Evolutionary conservation across 2,888 invertebrate genomes (phyloP), one percentile per base, ranked within the genome.

Genomic region (Epinotia brunnichana): DNA sequence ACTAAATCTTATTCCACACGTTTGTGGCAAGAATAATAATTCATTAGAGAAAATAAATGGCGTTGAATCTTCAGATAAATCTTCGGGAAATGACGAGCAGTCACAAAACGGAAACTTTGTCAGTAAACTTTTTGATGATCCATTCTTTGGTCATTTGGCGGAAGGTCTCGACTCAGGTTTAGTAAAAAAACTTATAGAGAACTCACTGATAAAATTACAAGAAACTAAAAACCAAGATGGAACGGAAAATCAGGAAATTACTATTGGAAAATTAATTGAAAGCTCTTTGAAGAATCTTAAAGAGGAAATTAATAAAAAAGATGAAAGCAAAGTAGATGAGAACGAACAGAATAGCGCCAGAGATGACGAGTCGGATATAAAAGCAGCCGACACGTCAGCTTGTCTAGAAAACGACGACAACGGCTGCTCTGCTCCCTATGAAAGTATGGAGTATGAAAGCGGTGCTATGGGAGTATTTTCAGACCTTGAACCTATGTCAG

Each of bases 1-100:
- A 81, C 93, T 95, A 78, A 96, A 96, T 87, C 90, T 96, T 76
- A 95, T 96, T 81, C 96, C 96, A 59, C 96, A 96, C 84, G 95
- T 96, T 68, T 96, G 96, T 87, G 96, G 96, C 39, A 95, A 95
- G 86, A 90, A 83, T 81, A 88, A 91, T 87, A 76, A 59, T 35
- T 11, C 68, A 17, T n/a, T 35, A 2, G 48, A 39, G 11, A 61
- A 56, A 56, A 59, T 69, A 41, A 70, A 83, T 87, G 83, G 78
- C 17, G 9, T 11, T 74, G 75, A 74, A 54, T 74, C 69, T 41
- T 44, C 60, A 2, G 44, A 67, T 51, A 59, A 66, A 44, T 72
- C 64, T 53, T 75, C 81, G 59, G 76, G 76, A 74, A 74, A 79
- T 70, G 76, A 82, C 5, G 82, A 83, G 74, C 80, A 81, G 73